Evolutionary conservation across 2,888 invertebrate genomes (phyloP), one percentile per base, ranked within the genome.

Genomic region (Scaptomyza polygonia): DNA sequence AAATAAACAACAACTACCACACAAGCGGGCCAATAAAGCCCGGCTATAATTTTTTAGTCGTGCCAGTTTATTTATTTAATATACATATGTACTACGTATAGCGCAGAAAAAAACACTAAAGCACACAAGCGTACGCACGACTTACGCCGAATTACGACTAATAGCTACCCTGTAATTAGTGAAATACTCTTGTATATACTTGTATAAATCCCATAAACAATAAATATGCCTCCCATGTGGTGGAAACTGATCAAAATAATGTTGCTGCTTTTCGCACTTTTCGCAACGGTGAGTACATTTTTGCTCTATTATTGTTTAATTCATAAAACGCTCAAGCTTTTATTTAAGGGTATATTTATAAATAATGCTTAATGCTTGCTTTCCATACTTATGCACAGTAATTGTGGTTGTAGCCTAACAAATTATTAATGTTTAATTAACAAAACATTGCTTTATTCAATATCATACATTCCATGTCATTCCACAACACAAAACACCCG

Each of bases 31-130:
- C 61, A 71, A 67, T 72, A 78, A 70, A 74, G 55, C 62, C 77
- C 71, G 77, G 78, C 71, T 71, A 78, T 84, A 68, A 79, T 70
- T 82, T 82, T 16, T 79, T 71, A 83, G 79, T 79, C 80, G 78
- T 79, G 77, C 70, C 79, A 77, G 80, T 82, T 80, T 82, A 77
- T 80, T 83, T 82, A 78, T 77, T 74, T 77, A 75, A 72, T 66
- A 78, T 67, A n/a, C n/a, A n/a, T n/a, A n/a, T n/a, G n/a, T n/a
- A 76, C 73, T 67, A 77, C 56, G 40, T 62, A n/a, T n/a, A n/a
- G n/a, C n/a, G n/a, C n/a, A n/a, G n/a, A n/a, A n/a, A n/a, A 72
- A 70, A 9, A 21, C 25, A 49, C 48, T 47, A 44, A 72, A 34
- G 55, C 21, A 45, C 5, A 45, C n/a, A n/a, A n/a, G n/a, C n/a